A percentile compares a stretch with the other conserved stretches of the same genome.
Conservation (phyloP, 2,888 invertebrate genomes). For the Cryptus armator region DNA sequence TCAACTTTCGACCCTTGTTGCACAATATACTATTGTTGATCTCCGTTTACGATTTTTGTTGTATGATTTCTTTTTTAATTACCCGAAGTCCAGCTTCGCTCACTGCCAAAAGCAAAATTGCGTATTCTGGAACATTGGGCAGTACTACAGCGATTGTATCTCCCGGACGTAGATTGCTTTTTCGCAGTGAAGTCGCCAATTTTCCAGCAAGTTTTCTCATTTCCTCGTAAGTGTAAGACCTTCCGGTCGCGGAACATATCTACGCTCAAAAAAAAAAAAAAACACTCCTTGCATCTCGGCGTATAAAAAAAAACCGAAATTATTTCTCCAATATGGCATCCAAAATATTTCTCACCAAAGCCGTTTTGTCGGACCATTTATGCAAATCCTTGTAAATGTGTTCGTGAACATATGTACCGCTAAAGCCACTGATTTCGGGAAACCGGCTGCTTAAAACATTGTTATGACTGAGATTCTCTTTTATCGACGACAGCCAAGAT, state of each 20-base stretch:
- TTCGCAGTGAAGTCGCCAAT: slow-evolving; percentile 79
- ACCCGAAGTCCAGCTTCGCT: slow-evolving; percentile 76
- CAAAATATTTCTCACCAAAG: slow-evolving; percentile 85
- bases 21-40: too few species aligned
- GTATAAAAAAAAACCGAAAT: neutral
- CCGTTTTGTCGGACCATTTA: slow-evolving; percentile 88
- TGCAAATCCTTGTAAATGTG: slow-evolving; percentile 88
- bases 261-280: slow-evolving; percentile 46
- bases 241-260: slow-evolving; percentile 78
- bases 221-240: slow-evolving; percentile 79
- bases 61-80: slow-evolving; percentile 44
- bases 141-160: slow-evolving; percentile 80
- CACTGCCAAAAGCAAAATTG: slow-evolving; percentile 73
- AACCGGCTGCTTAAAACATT: slow-evolving; percentile 70
- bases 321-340: neutral
- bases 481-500: neutral
- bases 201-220: slow-evolving; percentile 72
- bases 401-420: slow-evolving; percentile 83
- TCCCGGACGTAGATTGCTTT: slow-evolving; percentile 77
- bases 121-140: slow-evolving; percentile 82
- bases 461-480: slow-evolving; percentile 55
- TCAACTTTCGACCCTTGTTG: too few species aligned
- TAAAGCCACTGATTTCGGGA: slow-evolving; percentile 52
- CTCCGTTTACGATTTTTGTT: neutral
- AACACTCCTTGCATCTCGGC: neutral